These are phyloP conservation scores for Heteromormyrus szaboi DNA, from an alignment of 2,797 vertebrate species.

Conservation along the genomic window DNA sequence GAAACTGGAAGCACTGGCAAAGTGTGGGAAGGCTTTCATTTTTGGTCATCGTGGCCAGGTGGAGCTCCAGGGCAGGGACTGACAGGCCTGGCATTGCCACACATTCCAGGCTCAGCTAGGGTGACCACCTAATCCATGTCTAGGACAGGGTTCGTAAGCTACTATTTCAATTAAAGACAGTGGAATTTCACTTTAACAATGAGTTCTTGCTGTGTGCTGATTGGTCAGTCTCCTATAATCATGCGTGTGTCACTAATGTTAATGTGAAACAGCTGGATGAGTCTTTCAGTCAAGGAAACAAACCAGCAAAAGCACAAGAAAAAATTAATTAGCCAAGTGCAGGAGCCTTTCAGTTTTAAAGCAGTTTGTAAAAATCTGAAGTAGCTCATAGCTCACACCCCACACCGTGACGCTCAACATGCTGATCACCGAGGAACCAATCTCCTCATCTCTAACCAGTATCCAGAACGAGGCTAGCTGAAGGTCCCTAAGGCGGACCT, in stretches of 20 bases:
- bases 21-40: not conserved
- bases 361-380: not conserved
- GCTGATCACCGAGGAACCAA: not conserved
- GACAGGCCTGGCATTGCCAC: not conserved
- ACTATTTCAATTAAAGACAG: not conserved
- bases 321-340: too few species aligned
- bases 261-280: not conserved
- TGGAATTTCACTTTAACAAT: not conserved
- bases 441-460: not conserved
- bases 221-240: not conserved
- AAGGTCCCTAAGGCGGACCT: not conserved
- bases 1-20: not conserved
- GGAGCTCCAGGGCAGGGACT: not conserved
- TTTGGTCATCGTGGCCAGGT: not conserved
- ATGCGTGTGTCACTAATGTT: not conserved
- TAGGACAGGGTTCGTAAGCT: not conserved
- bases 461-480: not conserved
- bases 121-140: not conserved
- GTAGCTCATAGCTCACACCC: not conserved
- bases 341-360: too few species aligned
- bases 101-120: not conserved
- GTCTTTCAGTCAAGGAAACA: not conserved
- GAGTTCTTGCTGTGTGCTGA: not conserved
- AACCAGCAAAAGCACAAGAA: not conserved
- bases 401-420: not conserved